A percentile compares a stretch with the other conserved stretches of the same genome.
Evolutionary conservation across 2,113 vertebrate species (phyloP).

Genomic region (Pelecanus crispus): DNA sequence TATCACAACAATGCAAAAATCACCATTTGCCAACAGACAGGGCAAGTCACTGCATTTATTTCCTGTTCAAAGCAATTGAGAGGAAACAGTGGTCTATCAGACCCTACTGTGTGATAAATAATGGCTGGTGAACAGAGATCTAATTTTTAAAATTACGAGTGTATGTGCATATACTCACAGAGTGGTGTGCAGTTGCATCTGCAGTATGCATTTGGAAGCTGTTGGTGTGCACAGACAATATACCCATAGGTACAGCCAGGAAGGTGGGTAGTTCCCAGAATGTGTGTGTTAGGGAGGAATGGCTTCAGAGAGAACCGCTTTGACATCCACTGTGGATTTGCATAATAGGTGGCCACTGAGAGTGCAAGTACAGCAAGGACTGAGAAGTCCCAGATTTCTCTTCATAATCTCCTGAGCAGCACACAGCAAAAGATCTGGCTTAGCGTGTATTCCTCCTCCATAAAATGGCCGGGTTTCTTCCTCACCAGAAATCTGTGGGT

Average conservation of each 20-base stretch:
- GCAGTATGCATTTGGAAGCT: background rate
- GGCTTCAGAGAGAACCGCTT: background rate
- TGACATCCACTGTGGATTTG: background rate
- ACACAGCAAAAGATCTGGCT: background rate
- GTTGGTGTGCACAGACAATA: background rate
- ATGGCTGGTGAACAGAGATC: background rate
- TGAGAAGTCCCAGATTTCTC: background rate
- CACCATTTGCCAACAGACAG: background rate
- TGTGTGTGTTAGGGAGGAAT: background rate
- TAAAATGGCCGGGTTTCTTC: background rate
- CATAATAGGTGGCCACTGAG: background rate
- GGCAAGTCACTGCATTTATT: background rate
- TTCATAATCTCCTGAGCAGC: background rate
- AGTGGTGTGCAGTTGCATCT: background rate
- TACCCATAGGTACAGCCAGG: background rate
- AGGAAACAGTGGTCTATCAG: background rate
- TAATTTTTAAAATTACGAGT: background rate
- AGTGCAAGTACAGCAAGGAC: background rate
- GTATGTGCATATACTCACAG: background rate
- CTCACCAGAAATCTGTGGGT: background rate
- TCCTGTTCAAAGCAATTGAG: background rate
- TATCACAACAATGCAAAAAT: background rate
- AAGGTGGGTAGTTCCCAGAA: background rate
- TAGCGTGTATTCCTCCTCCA: background rate
- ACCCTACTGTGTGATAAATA: background rate